Conservation (phyloP, 2,113 vertebrate species). For the Sorex araneus region DNA sequence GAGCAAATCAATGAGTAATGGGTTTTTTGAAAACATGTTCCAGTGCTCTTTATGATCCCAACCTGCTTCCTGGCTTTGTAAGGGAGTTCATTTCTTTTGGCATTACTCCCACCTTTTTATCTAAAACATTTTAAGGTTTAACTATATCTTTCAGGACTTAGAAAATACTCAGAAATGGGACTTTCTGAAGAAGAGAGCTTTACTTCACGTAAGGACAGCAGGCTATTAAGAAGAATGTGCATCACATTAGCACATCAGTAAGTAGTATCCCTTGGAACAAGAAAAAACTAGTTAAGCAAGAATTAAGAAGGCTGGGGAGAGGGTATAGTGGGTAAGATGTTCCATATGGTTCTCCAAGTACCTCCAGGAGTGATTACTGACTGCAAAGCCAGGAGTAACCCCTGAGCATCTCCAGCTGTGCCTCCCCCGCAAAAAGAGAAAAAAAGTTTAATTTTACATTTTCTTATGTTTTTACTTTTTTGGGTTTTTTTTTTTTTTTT, state of each 20-base stretch:
- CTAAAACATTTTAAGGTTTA: conserved; percentile 62
- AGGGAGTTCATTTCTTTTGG: conserved; percentile 76
- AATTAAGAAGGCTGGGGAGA: no score
- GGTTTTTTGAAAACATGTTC: conserved; percentile 66
- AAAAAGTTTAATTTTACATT: no score
- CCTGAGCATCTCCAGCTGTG: no score
- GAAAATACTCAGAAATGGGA: not conserved
- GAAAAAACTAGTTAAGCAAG: not conserved
- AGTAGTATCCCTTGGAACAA: not conserved
- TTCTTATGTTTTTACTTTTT: no score
- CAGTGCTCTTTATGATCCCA: conserved; percentile 60
- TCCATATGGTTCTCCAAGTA: no score
- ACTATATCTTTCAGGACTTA: conserved; percentile 14
- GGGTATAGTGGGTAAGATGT: no score
- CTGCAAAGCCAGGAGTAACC: no score
- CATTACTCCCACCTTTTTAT: conserved; percentile 57
- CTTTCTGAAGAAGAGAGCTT: conserved; percentile 49
- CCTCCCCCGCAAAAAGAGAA: no score
- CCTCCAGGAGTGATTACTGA: no score
- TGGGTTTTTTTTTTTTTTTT: no score
- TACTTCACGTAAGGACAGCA: not conserved
- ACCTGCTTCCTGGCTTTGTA: conserved; percentile 62
- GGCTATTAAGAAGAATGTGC: conserved; percentile 9
- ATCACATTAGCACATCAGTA: conserved; percentile 16
- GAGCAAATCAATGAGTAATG: no score